Conservation (phyloP, 2,888 invertebrate species). For the Xestia ashworthii region DNA sequence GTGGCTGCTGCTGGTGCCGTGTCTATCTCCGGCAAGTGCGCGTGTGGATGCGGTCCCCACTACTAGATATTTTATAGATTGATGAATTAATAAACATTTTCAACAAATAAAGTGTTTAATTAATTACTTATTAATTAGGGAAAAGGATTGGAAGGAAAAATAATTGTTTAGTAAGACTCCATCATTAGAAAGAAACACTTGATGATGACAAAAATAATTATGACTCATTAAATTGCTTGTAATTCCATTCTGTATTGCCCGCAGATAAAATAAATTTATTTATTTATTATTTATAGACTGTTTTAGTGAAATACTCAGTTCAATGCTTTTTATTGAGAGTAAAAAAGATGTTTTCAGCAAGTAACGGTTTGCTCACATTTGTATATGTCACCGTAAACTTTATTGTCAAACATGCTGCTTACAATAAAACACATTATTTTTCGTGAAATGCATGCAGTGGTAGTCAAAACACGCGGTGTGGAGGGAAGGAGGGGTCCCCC, state of each 20-base stretch:
- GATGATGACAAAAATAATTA: no score
- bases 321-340: neutral
- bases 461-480: no score
- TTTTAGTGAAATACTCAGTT: no score
- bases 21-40: constrained; percentile 63
- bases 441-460: no score
- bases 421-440: no score
- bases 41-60: constrained; percentile 59
- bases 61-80: neutral
- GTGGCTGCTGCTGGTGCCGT: constrained; percentile 67
- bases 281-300: no score
- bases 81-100: neutral
- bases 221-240: neutral
- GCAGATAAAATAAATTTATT: no score
- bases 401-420: no score
- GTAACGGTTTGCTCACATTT: neutral
- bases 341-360: neutral
- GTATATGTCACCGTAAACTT: no score
- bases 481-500: no score
- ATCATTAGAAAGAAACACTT: no score
- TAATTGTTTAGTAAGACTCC: neutral
- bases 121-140: neutral
- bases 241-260: neutral
- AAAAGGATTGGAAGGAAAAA: neutral
- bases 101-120: neutral